Evolutionary conservation across 2,113 vertebrate genomes (phyloP).

Genomic region (Xenopus borealis): DNA sequence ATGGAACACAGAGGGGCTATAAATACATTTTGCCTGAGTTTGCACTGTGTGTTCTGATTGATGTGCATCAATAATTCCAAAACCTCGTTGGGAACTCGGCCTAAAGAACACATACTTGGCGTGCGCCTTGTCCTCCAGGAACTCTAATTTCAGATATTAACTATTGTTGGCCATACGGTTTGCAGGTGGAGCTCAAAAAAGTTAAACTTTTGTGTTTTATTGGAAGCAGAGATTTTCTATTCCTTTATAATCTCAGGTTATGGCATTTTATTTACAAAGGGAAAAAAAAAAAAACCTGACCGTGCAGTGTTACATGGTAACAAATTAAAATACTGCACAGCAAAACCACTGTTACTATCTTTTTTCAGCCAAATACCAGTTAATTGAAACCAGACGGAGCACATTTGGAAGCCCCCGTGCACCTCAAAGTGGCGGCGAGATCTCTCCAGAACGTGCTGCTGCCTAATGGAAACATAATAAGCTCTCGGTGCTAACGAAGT

Average conservation of each 20-base stretch:
- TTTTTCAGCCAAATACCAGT: neutral
- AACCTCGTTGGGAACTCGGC: too few species aligned
- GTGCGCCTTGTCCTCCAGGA: neutral
- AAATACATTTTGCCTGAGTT: too few species aligned
- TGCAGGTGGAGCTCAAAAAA: conserved; percentile 4
- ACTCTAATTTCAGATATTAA: neutral
- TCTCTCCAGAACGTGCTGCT: neutral
- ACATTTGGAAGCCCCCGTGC: too few species aligned
- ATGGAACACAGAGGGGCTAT: neutral
- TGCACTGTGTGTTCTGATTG: too few species aligned
- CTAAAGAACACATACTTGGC: conserved; percentile 13
- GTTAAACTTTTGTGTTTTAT: conserved; percentile 12
- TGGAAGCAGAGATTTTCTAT: too few species aligned
- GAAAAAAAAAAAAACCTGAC: neutral
- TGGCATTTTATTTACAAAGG: neutral
- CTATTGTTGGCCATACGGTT: conserved; percentile 29
- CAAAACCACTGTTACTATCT: neutral
- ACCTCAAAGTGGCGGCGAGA: neutral
- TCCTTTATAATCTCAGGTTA: neutral
- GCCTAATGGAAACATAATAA: too few species aligned
- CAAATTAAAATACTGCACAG: neutral
- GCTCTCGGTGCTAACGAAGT: too few species aligned
- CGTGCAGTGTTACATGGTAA: conserved; percentile 1
- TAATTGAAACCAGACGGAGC: neutral
- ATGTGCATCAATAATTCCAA: too few species aligned